Evolutionary conservation across 2,113 vertebrate genomes (phyloP).

Genomic region (Tringa solitaria): DNA sequence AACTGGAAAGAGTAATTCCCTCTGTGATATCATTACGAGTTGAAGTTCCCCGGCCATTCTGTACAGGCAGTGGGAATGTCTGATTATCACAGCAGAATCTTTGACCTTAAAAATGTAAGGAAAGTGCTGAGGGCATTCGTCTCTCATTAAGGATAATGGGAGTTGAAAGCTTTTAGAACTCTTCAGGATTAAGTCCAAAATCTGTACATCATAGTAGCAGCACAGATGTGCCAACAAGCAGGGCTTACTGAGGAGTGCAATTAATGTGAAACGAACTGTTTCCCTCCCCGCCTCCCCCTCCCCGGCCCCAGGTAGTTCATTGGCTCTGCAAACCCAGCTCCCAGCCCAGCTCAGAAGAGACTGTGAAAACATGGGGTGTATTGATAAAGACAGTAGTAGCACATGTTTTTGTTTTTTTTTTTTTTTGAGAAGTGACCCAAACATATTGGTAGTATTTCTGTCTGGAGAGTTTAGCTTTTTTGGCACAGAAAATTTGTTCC

Average conservation of each 20-base stretch:
- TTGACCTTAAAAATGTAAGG: constrained; percentile 26
- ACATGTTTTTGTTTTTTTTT: not conserved
- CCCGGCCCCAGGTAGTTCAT: constrained; percentile 59
- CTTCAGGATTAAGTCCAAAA: constrained; percentile 27
- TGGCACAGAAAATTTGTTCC: constrained; percentile 36
- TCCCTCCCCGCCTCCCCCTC: constrained; percentile 49
- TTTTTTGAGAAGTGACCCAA: not conserved
- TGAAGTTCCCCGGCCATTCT: not conserved
- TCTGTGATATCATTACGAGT: not conserved
- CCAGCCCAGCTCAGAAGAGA: constrained; percentile 67
- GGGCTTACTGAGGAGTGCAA: not conserved
- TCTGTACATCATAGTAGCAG: not conserved
- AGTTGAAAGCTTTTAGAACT: constrained; percentile 55
- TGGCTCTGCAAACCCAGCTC: constrained; percentile 62
- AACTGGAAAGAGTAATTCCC: not conserved
- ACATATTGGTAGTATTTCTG: constrained; percentile 24
- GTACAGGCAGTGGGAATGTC: not conserved
- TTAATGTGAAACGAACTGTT: constrained; percentile 73
- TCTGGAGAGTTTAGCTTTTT: not conserved
- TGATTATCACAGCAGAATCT: constrained; percentile 9
- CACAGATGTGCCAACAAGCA: constrained; percentile 12
- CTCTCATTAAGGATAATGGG: constrained; percentile 17
- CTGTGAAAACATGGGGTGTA: constrained; percentile 64
- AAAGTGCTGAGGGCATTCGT: not conserved
- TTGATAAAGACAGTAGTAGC: constrained; percentile 22